Percentiles rank a stretch among this genome's conserved stretches.
Evolutionary conservation across 2,797 vertebrate genomes (phyloP).

Genomic region (Pelodytes ibericus): DNA sequence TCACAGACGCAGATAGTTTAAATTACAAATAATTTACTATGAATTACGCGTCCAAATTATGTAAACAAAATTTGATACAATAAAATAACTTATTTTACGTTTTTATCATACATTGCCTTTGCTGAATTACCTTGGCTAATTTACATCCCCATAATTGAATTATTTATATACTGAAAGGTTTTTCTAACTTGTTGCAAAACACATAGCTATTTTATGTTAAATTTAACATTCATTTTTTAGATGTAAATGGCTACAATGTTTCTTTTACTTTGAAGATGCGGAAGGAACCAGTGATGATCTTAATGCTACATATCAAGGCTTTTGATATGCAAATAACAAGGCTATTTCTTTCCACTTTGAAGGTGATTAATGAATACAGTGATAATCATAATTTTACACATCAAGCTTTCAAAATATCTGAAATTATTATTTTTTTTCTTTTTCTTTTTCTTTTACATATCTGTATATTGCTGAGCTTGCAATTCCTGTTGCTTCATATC

Average conservation of each 20-base stretch:
- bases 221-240: background rate
- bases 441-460: background rate
- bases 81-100: too few species aligned
- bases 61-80: too few species aligned
- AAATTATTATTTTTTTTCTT: constrained; percentile 1
- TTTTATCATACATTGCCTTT: too few species aligned
- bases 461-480: background rate
- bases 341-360: constrained; percentile 4
- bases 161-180: too few species aligned
- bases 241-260: background rate
- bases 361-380: constrained; percentile 5
- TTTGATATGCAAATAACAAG: constrained; percentile 2
- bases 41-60: too few species aligned
- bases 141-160: too few species aligned
- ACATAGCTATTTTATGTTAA: background rate
- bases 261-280: constrained; percentile 3
- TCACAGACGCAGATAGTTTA: too few species aligned
- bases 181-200: background rate
- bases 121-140: too few species aligned
- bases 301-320: background rate
- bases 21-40: too few species aligned
- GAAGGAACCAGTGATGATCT: background rate
- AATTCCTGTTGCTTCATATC: background rate
- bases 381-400: background rate
- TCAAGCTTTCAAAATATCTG: constrained; percentile 5